Evolutionary conservation across 2,113 vertebrate species (phyloP), one percentile per base, ranked within the genome.

Genomic region (Arvicanthis niloticus): DNA sequence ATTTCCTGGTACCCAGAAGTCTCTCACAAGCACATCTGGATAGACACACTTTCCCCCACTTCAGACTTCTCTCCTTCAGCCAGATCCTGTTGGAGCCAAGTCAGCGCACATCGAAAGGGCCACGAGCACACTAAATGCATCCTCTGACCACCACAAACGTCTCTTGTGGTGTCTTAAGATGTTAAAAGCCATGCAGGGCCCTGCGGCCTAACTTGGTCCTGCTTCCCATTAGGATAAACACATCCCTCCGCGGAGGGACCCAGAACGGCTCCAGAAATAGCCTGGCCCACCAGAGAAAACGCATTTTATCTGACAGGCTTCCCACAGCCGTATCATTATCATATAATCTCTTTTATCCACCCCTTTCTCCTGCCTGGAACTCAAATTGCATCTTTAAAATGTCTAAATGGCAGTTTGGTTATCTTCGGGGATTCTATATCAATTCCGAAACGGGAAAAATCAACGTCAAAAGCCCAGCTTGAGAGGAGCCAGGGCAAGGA

Each of bases 301-400:
- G n/a, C 87, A 85, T 92, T 98, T 88, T 62, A 93, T 97, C 84
- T 95, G 91, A 97, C 91, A 96, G 96, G 87, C 96, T 95, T 91
- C 91, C 95, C 97, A 93, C 96, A 81, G 96, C 96, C 91, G 62
- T 96, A 51, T 98, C 87, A 98, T 98, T 97, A 97, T 97, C 96
- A 89, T 95, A 92, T 98, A 93, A 98, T 96, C 95, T 95, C 96
- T 98, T 97, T 98, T 95, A 98, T 97, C 98, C 97, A 85, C 98
- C 96, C 97, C 93, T 85, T 95, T 96, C 80, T 92, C 94, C 87
- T 0, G 56, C 94, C 94, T 94, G 87, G 93, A 96, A 97, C 88
- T 96, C 94, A 98, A 97, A 98, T 94, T 98, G 97, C 95, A 97
- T 97, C 96, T 96, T 97, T 96, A 97, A 96, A 97, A 97, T 95